Conservation (phyloP, 1,140 invertebrate species). For the Drosophila truncata region DNA sequence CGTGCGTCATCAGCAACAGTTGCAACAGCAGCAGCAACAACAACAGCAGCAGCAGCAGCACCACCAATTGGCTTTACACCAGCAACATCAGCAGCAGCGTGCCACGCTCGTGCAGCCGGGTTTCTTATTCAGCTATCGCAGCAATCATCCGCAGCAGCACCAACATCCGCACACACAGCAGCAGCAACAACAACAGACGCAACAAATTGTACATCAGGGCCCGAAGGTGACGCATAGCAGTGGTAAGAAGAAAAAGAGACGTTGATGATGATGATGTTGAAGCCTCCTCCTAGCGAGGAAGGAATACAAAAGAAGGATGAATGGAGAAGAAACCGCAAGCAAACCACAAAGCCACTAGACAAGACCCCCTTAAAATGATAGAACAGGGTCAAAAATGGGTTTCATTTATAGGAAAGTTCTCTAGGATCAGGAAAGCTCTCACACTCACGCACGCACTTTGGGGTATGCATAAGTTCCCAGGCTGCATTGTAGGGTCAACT, state of each 20-base stretch:
- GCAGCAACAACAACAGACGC: slow-evolving; percentile 45
- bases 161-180: slow-evolving; percentile 51
- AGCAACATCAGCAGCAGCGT: slow-evolving; percentile 66
- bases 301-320: slow-evolving; percentile 25
- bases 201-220: slow-evolving; percentile 38
- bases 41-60: slow-evolving; percentile 61
- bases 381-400: not conserved
- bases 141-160: slow-evolving; percentile 60
- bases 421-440: slow-evolving; percentile 5
- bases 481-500: not conserved
- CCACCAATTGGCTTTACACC: slow-evolving; percentile 5
- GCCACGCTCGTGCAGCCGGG: slow-evolving; percentile 78
- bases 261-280: slow-evolving; percentile 11
- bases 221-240: slow-evolving; percentile 75
- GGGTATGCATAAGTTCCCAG: not conserved
- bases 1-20: slow-evolving; percentile 70
- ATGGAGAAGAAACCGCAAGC: slow-evolving; percentile 50
- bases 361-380: not conserved
- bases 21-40: slow-evolving; percentile 68
- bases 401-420: not conserved
- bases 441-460: slow-evolving; percentile 55
- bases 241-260: slow-evolving; percentile 66
- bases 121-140: slow-evolving; percentile 77
- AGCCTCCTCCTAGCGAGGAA: slow-evolving; percentile 10
- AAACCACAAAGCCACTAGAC: slow-evolving; percentile 33